phyloP scores from a whole-genome alignment of 2,113 vertebrate species.

The Oostethus manadensis region DNA sequence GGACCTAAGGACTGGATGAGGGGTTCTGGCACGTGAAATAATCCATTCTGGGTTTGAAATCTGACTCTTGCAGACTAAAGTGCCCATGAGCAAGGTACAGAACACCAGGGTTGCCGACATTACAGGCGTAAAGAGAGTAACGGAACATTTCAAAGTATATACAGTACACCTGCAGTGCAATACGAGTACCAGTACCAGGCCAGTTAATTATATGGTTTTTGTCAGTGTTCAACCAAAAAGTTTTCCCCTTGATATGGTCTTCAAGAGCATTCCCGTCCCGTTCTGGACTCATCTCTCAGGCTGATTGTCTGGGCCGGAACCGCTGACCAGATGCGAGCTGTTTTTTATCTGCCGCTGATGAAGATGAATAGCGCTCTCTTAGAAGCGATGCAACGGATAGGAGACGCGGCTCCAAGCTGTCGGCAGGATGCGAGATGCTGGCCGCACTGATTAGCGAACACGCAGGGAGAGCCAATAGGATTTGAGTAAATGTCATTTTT shows the following conservation, averaged over 20 bases:
- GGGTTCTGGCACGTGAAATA: no score
- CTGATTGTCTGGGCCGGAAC: conserved; percentile 18
- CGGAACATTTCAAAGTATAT: no score
- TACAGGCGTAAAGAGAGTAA: no score
- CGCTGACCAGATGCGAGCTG: conserved; percentile 31
- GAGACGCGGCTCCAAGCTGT: conserved; percentile 14
- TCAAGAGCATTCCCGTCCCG: neutral
- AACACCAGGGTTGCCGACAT: no score
- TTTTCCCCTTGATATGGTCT: neutral
- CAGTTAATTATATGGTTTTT: no score
- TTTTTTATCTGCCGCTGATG: conserved; percentile 21
- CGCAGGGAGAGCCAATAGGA: neutral
- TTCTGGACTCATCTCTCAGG: conserved; percentile 6
- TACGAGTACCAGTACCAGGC: no score
- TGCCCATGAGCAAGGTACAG: no score
- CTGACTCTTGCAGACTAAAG: no score
- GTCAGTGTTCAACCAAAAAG: neutral
- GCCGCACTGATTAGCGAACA: conserved; percentile 9
- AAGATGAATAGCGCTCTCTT: conserved; percentile 16
- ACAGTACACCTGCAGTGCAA: no score
- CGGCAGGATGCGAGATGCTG: conserved; percentile 4
- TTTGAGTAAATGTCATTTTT: conserved; percentile 5
- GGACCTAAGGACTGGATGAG: no score
- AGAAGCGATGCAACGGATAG: conserved; percentile 12
- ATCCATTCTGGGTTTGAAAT: no score